Conservation (phyloP, 2,113 vertebrate genomes). For the Gnathonemus longibarbis region DNA sequence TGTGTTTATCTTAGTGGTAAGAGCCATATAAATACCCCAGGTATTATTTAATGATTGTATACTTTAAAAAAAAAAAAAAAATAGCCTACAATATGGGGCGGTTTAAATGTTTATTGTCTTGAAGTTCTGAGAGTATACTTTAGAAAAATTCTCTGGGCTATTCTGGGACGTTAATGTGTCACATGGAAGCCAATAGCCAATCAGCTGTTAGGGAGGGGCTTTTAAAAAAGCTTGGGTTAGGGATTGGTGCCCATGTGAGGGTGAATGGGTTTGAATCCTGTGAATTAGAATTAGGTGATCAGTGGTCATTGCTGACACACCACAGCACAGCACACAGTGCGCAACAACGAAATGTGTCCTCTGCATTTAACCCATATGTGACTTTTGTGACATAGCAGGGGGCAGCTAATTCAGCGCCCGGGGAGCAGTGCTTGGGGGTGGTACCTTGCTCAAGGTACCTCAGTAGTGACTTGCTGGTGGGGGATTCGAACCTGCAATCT, state of each 20-base stretch:
- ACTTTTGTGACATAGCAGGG: no score
- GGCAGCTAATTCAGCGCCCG: no score
- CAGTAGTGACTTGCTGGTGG: no score
- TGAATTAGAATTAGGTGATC: not conserved
- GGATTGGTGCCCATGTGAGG: not conserved
- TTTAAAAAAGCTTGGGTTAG: not conserved
- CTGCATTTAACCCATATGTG: no score
- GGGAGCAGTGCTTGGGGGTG: no score
- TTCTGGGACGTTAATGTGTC: not conserved
- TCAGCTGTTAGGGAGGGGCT: not conserved
- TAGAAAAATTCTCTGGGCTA: not conserved
- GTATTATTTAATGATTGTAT: not conserved
- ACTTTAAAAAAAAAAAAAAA: not conserved
- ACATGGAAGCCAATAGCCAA: not conserved
- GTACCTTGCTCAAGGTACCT: no score
- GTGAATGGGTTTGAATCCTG: not conserved
- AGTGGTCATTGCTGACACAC: no score
- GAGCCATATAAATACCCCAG: not conserved
- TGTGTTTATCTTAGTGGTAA: not conserved
- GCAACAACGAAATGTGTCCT: no score
- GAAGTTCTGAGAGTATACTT: not conserved
- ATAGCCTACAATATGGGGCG: not conserved
- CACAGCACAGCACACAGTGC: no score
- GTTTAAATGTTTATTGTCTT: not conserved
- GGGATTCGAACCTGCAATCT: no score